phyloP scores from a whole-genome alignment of 1,140 invertebrate genomes.

The Calycopis cecrops region DNA sequence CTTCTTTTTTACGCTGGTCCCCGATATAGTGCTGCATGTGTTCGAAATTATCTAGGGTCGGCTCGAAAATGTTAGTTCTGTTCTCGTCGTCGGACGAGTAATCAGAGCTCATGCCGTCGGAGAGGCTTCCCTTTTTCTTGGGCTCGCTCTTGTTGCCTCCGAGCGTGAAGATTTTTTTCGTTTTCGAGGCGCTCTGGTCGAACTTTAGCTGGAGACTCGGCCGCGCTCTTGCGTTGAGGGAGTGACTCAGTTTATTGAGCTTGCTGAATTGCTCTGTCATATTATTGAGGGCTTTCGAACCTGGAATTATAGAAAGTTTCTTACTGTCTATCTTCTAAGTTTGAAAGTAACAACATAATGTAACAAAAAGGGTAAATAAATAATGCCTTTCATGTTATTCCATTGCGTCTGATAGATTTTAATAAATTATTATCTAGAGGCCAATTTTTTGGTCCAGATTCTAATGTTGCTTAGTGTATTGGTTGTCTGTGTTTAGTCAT shows the following conservation, averaged over 20 bases:
- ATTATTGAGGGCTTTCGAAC: conserved; percentile 88
- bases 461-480: too few species aligned
- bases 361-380: too few species aligned
- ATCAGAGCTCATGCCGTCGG: conserved; percentile 69
- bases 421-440: too few species aligned
- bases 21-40: conserved; percentile 70
- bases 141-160: conserved; percentile 55
- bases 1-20: conserved; percentile 45
- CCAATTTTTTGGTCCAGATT: too few species aligned
- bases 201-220: conserved; percentile 61
- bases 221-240: conserved; percentile 75
- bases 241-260: conserved; percentile 84
- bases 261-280: conserved; percentile 90
- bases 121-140: conserved; percentile 66
- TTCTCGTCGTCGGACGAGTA: conserved; percentile 71
- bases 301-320: conserved; percentile 28
- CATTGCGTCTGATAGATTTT: too few species aligned
- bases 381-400: too few species aligned
- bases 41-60: conserved; percentile 71
- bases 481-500: too few species aligned
- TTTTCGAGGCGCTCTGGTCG: conserved; percentile 51
- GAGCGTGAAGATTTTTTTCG: conserved; percentile 72
- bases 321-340: too few species aligned
- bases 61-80: conserved; percentile 72
- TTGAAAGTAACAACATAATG: too few species aligned